phyloP scores from a whole-genome alignment of 2,797 vertebrate genomes.

The Leucoraja ocellata region DNA sequence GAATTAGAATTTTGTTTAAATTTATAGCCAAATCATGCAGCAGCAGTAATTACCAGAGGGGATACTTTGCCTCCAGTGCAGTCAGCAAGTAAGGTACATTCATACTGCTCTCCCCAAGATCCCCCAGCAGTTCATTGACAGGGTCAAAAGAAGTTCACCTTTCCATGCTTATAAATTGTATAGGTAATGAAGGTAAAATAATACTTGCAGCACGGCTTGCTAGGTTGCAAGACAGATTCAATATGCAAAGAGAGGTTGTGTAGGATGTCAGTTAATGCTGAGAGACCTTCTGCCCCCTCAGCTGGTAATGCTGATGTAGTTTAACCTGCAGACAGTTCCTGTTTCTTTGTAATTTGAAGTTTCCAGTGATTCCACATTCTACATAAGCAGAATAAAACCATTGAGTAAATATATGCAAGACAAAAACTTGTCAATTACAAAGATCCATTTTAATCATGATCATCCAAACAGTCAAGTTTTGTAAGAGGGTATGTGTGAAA shows the following conservation, averaged over 20 bases:
- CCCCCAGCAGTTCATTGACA: not conserved
- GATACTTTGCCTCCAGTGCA: not conserved
- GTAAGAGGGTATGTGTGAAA: not conserved
- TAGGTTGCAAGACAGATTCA: not conserved
- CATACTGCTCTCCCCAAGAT: not conserved
- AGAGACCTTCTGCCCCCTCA: not conserved
- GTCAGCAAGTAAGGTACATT: not conserved
- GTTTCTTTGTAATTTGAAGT: not conserved
- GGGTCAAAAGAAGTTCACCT: not conserved
- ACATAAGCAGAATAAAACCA: not conserved
- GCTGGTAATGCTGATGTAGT: not conserved
- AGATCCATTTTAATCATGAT: not conserved
- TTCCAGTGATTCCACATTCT: not conserved
- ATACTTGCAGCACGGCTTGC: not conserved
- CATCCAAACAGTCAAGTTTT: not conserved
- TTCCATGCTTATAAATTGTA: not conserved
- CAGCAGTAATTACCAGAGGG: not conserved
- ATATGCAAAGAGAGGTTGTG: not conserved
- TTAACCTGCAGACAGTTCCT: not conserved
- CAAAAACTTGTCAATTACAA: not conserved
- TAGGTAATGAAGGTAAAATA: not conserved
- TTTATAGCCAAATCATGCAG: not conserved
- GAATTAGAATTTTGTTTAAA: constrained; percentile 13
- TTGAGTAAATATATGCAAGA: not conserved
- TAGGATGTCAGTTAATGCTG: not conserved